Conservation (phyloP, 2,113 vertebrate species). For the Falcunculus frontatus region DNA sequence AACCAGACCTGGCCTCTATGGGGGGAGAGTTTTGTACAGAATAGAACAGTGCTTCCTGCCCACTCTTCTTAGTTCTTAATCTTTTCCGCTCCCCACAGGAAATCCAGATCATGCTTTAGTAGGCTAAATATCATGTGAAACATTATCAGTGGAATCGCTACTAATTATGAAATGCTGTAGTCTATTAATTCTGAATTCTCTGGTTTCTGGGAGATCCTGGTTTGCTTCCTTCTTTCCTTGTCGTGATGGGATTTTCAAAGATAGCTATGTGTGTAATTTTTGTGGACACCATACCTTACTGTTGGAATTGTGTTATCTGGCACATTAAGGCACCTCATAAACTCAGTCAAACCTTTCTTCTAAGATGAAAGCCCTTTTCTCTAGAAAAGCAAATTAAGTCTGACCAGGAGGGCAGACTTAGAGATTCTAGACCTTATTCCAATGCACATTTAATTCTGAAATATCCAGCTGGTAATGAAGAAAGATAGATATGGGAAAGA, state of each 20-base stretch:
- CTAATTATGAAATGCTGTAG: not conserved
- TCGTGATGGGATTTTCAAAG: not conserved
- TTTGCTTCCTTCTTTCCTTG: not conserved
- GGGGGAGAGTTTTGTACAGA: not conserved
- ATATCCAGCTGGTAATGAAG: not conserved
- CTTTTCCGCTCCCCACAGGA: not conserved
- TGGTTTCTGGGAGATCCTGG: not conserved
- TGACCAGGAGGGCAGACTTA: not conserved
- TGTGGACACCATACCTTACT: not conserved
- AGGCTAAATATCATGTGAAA: not conserved
- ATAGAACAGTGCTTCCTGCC: not conserved
- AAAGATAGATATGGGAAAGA: not conserved
- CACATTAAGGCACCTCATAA: not conserved
- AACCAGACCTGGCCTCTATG: not conserved
- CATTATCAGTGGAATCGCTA: not conserved
- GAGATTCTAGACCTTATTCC: not conserved
- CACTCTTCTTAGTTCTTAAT: not conserved
- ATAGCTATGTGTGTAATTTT: not conserved
- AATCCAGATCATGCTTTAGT: not conserved
- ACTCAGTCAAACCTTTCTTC: not conserved
- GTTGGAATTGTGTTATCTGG: not conserved
- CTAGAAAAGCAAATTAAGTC: not conserved
- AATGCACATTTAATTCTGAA: not conserved
- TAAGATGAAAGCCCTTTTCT: not conserved
- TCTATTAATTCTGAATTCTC: not conserved